Evolutionary conservation across 2,888 invertebrate species (phyloP).

Genomic region (Arrhopalites spinosus): DNA sequence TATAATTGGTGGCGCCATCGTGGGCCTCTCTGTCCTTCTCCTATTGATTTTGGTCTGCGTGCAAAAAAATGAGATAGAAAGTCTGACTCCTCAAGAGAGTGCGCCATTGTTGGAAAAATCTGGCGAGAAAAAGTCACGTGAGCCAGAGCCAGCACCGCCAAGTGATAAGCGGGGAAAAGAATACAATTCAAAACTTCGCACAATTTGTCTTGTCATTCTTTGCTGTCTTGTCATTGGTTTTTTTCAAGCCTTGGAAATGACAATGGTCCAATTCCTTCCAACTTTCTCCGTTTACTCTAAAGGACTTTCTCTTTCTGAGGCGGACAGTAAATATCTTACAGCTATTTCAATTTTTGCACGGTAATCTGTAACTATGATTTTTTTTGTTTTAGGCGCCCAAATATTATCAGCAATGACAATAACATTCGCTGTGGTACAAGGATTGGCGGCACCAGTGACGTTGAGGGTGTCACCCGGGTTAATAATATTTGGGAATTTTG

Average conservation of each 20-base stretch:
- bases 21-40: not conserved
- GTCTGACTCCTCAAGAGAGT: too few species aligned
- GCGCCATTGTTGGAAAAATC: too few species aligned
- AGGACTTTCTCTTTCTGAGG: not conserved
- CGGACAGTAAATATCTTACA: not conserved
- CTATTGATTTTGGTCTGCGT: not conserved
- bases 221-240: constrained; percentile 37
- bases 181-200: not conserved
- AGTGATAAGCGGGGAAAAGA: not conserved
- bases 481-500: constrained; percentile 14
- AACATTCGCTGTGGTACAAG: not conserved
- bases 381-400: too few species aligned
- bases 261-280: constrained; percentile 20
- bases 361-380: too few species aligned
- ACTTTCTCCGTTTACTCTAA: constrained; percentile 25
- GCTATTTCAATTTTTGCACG: too few species aligned
- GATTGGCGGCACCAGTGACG: constrained; percentile 1
- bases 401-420: not conserved
- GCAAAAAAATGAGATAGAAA: not conserved
- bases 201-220: constrained; percentile 30
- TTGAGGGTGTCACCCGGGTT: constrained; percentile 4
- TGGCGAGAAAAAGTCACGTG: too few species aligned
- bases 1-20: too few species aligned
- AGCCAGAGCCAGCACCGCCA: too few species aligned
- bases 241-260: constrained; percentile 43